Evolutionary conservation across 1,140 invertebrate species (phyloP).

Genomic region (Lamellibrachia luymesi): DNA sequence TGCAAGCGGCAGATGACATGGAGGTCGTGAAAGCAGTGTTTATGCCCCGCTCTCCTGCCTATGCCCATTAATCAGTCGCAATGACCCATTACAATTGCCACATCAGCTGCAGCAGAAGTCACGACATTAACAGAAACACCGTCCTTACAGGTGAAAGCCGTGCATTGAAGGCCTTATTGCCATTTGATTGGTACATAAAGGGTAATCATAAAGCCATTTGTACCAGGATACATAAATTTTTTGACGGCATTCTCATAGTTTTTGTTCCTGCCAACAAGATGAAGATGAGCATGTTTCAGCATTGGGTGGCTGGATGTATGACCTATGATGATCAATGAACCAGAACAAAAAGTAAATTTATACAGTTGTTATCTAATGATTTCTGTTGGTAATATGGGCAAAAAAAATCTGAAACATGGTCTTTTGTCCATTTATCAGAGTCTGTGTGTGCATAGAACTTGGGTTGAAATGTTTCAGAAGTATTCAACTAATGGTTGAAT

Average conservation of each 20-base stretch:
- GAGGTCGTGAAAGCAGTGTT: neutral
- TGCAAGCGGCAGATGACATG: neutral
- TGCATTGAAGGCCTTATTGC: neutral
- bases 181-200: neutral
- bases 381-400: neutral
- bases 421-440: neutral
- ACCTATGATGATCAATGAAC: neutral
- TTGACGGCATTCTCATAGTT: neutral
- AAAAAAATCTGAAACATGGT: neutral
- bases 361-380: neutral
- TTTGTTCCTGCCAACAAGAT: neutral
- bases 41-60: neutral
- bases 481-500: neutral
- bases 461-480: neutral
- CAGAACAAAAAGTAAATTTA: neutral
- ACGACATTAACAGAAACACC: neutral
- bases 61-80: neutral
- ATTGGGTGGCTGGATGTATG: neutral
- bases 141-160: neutral
- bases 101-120: neutral
- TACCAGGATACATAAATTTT: neutral
- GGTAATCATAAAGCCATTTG: conserved; percentile 5
- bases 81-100: neutral
- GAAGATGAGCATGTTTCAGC: neutral
- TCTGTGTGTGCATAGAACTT: neutral